These are phyloP conservation scores for Amphipyra berbera DNA, from an alignment of 2,888 invertebrate species.

Conservation along the genomic window DNA sequence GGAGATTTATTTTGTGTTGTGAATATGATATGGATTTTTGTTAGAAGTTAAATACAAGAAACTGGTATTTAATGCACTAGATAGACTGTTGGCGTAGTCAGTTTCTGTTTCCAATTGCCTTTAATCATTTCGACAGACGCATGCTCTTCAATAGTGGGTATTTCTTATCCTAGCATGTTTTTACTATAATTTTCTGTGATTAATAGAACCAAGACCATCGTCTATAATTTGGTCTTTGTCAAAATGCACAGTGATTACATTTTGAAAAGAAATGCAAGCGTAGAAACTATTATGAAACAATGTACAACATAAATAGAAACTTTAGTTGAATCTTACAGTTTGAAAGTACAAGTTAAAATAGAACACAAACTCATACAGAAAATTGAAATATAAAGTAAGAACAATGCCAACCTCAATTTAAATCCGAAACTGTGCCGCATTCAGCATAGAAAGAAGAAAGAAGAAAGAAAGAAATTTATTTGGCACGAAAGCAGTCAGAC, in stretches of 20 bases:
- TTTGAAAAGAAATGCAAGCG: neutral
- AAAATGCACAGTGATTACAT: too few species aligned
- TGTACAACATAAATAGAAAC: neutral
- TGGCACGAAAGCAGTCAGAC: too few species aligned
- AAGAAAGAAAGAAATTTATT: too few species aligned
- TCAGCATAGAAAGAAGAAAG: too few species aligned
- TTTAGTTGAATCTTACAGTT: slow-evolving; percentile 7
- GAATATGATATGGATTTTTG: slow-evolving; percentile 27
- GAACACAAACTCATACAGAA: slow-evolving; percentile 34
- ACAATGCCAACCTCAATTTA: slow-evolving; percentile 38
- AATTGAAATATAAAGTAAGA: slow-evolving; percentile 39
- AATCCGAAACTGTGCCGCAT: slow-evolving; percentile 44
- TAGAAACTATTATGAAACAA: neutral
- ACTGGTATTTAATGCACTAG: neutral
- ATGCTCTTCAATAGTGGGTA: too few species aligned
- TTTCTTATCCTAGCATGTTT: too few species aligned
- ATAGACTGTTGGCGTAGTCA: neutral
- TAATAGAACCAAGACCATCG: too few species aligned
- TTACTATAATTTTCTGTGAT: too few species aligned
- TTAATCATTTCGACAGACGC: too few species aligned
- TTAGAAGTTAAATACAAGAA: slow-evolving; percentile 16
- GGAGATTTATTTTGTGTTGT: slow-evolving; percentile 16
- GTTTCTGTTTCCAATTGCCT: neutral
- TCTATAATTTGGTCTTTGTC: too few species aligned
- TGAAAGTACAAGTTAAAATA: slow-evolving; percentile 27